These are phyloP conservation scores for Pachypeltis micranthus DNA, from an alignment of 1,140 invertebrate genomes.

Conservation along the genomic window DNA sequence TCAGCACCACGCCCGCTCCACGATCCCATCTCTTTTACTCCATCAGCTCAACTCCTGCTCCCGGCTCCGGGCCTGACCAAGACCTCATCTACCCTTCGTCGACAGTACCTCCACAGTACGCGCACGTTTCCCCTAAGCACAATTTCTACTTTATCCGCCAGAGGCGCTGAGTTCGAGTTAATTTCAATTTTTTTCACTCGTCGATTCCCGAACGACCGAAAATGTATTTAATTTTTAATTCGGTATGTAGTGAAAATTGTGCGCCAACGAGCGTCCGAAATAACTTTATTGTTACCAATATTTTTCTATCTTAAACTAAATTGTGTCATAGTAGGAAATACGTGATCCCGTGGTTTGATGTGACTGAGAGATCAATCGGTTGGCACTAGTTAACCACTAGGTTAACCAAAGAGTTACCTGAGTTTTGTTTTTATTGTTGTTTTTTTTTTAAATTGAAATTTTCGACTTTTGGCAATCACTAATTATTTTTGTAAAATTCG, in stretches of 20 bases:
- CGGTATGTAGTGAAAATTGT: background rate
- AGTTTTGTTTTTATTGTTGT: no score
- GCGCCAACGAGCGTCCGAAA: background rate
- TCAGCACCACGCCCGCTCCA: background rate
- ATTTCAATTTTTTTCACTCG: background rate
- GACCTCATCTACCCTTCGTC: constrained; percentile 6
- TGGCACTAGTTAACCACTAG: no score
- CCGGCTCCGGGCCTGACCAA: background rate
- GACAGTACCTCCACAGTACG: constrained; percentile 9
- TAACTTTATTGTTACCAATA: background rate
- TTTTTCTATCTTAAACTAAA: background rate
- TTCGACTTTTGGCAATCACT: no score
- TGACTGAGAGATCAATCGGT: no score
- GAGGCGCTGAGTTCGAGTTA: background rate
- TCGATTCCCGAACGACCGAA: background rate
- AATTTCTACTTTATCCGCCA: constrained; percentile 4
- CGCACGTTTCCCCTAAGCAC: background rate
- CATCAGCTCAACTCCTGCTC: constrained; percentile 5
- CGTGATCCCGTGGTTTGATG: no score
- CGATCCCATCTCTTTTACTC: background rate
- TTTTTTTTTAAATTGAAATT: no score
- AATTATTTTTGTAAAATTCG: no score
- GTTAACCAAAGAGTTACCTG: no score
- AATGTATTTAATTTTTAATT: background rate
- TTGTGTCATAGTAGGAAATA: no score